A percentile compares a stretch with the other conserved stretches of the same genome.
phyloP scores from a whole-genome alignment of 2,888 invertebrate species.

The Apoda limacodes region DNA sequence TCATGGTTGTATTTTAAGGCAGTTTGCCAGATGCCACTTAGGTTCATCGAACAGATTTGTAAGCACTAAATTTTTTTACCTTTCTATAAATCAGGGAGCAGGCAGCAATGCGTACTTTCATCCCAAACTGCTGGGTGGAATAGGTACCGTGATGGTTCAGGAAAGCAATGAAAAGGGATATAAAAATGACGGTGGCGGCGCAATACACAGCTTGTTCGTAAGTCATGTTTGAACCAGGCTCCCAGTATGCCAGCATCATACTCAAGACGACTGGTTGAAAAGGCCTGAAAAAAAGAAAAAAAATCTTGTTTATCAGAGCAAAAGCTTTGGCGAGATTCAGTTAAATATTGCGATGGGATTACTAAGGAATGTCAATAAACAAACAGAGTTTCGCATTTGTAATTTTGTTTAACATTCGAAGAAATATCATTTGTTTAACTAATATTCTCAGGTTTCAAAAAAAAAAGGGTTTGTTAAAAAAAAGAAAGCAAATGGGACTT shows the following conservation, averaged over 20 bases:
- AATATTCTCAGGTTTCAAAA: too few relatives aligned
- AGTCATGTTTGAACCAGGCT: conserved; percentile 54
- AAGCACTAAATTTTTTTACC: too few relatives aligned
- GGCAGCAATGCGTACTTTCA: conserved; percentile 84
- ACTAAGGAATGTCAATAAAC: too few relatives aligned
- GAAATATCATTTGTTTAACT: too few relatives aligned
- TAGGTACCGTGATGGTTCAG: conserved; percentile 76
- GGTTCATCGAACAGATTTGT: too few relatives aligned
- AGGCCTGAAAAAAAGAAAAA: conserved; percentile 53
- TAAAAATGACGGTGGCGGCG: conserved; percentile 67
- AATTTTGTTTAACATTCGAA: too few relatives aligned
- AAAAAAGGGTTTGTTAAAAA: too few relatives aligned
- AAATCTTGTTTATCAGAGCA: too few relatives aligned
- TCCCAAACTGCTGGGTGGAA: conserved; percentile 80
- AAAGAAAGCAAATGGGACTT: too few relatives aligned
- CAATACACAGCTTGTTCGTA: conserved; percentile 73
- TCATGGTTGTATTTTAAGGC: too few relatives aligned
- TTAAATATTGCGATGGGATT: background rate
- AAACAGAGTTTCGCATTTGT: too few relatives aligned
- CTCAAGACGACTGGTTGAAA: conserved; percentile 76
- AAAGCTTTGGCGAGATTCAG: background rate
- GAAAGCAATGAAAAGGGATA: conserved; percentile 68
- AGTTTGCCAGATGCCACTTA: too few relatives aligned
- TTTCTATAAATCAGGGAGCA: conserved; percentile 89
- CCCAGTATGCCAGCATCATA: conserved; percentile 75